These are phyloP conservation scores for Macropis europaea DNA, from an alignment of 2,888 invertebrate genomes.

Conservation along the genomic window DNA sequence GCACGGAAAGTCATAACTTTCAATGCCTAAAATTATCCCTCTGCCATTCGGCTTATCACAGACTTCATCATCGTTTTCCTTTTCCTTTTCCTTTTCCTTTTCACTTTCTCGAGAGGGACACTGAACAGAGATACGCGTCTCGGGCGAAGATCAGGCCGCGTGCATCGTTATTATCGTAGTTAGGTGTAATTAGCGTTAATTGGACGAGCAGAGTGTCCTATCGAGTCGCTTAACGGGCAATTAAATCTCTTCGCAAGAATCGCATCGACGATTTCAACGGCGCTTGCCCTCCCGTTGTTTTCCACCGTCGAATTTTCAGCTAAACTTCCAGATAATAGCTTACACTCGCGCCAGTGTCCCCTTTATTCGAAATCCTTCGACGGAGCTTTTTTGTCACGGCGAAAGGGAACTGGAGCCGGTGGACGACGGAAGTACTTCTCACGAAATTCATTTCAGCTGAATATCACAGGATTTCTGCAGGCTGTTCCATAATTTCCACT, in stretches of 20 bases:
- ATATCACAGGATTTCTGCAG: no score
- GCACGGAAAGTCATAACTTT: no score
- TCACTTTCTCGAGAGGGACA: no score
- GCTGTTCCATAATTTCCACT: not conserved
- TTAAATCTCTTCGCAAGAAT: slow-evolving; percentile 56
- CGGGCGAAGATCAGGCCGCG: slow-evolving; percentile 36
- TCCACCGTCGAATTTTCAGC: not conserved
- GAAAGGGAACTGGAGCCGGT: no score
- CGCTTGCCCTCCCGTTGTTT: slow-evolving; percentile 14
- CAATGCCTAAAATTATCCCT: no score
- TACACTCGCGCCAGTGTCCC: not conserved
- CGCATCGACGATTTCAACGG: slow-evolving; percentile 30
- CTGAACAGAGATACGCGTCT: no score
- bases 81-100: no score
- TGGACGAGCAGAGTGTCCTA: slow-evolving; percentile 41
- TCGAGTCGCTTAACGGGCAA: slow-evolving; percentile 58
- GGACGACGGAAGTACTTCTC: no score
- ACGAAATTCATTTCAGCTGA: not conserved
- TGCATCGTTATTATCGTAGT: slow-evolving; percentile 49
- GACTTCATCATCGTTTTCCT: no score
- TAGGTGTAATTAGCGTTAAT: slow-evolving; percentile 60
- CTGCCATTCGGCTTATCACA: no score
- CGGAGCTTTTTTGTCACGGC: not conserved
- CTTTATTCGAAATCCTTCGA: not conserved
- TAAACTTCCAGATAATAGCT: slow-evolving; percentile 14